Percentiles rank a stretch among this genome's conserved stretches.
Evolutionary conservation across 1,140 invertebrate species (phyloP).

Genomic region (Neodiprion virginianus): DNA sequence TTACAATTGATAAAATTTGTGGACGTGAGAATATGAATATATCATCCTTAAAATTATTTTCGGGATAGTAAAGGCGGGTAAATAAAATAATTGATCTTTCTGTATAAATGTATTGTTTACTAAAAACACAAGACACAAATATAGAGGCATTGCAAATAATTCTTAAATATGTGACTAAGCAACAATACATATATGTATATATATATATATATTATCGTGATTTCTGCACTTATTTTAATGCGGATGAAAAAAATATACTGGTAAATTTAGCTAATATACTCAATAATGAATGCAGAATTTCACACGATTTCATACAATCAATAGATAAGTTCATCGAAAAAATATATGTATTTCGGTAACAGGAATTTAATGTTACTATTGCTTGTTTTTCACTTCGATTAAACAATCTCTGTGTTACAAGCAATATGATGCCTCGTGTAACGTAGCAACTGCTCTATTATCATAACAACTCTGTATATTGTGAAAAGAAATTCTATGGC

Average conservation of each 20-base stretch:
- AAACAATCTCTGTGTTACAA: neutral
- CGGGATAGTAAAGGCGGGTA: no score
- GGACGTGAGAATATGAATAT: no score
- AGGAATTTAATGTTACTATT: neutral
- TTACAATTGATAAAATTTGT: no score
- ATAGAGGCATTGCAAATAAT: neutral
- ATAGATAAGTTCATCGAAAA: conserved; percentile 2
- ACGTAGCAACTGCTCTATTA: neutral
- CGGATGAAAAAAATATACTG: neutral
- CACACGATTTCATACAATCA: neutral
- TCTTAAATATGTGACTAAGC: neutral
- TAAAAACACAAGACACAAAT: neutral
- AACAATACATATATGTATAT: neutral
- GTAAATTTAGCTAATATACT: neutral
- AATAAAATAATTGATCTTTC: no score
- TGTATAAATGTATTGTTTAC: neutral
- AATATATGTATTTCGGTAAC: neutral
- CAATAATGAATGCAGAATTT: neutral
- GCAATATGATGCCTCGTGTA: neutral
- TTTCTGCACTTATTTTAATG: neutral
- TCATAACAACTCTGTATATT: neutral
- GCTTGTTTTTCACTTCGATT: neutral
- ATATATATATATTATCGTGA: neutral
- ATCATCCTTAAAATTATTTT: no score
- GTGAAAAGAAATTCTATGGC: neutral